A percentile compares a stretch with the other conserved stretches of the same genome.
Evolutionary conservation across 2,888 invertebrate species (phyloP).

Genomic region (Glomeris marginata): DNA sequence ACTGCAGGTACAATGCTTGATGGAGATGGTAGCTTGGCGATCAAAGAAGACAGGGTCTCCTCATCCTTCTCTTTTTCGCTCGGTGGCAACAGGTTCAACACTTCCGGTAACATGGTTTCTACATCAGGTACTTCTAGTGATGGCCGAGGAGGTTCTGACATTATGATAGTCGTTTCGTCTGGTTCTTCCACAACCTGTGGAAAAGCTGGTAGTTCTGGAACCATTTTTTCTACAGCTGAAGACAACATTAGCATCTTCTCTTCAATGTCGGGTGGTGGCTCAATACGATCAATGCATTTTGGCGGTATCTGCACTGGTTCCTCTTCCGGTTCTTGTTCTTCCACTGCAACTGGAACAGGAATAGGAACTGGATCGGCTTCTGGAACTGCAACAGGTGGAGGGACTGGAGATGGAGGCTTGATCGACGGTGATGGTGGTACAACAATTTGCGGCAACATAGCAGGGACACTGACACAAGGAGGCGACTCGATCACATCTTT

Average conservation of each 20-base stretch:
- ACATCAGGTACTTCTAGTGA: too few relatives aligned
- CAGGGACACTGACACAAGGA: not conserved
- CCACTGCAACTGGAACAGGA: too few relatives aligned
- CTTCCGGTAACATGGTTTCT: slow-evolving; percentile 10
- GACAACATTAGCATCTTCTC: too few relatives aligned
- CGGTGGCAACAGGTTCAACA: slow-evolving; percentile 1
- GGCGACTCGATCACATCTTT: not conserved
- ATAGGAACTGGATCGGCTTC: not conserved
- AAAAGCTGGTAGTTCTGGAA: too few relatives aligned
- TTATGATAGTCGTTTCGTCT: not conserved
- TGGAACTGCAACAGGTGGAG: not conserved
- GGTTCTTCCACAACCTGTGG: not conserved
- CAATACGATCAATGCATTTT: too few relatives aligned
- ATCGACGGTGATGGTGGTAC: not conserved
- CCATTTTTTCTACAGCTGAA: too few relatives aligned
- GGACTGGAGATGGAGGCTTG: not conserved
- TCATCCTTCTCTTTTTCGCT: not conserved
- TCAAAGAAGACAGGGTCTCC: too few relatives aligned
- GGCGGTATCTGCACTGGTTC: too few relatives aligned
- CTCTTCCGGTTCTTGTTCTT: too few relatives aligned
- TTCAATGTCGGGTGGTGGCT: too few relatives aligned
- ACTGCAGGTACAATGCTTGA: too few relatives aligned
- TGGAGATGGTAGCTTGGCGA: too few relatives aligned
- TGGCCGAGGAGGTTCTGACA: not conserved
- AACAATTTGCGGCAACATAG: not conserved